Conservation (phyloP, 1,140 invertebrate species). For the Drosophila novamexicana region DNA sequence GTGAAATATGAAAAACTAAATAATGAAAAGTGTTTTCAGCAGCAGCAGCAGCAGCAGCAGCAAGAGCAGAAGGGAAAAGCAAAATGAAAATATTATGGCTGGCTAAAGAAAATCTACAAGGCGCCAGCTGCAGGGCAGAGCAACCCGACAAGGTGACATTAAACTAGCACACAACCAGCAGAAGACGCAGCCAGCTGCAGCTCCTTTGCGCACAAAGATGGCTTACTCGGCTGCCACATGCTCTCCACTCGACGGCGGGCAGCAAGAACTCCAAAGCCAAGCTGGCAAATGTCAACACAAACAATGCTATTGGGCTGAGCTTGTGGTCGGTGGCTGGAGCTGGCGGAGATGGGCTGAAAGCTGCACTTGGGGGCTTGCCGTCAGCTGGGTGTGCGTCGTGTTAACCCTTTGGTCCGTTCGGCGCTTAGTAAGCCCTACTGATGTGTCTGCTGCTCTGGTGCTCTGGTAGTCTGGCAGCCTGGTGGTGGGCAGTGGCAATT, state of each 20-base stretch:
- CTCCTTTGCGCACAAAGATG: conserved; percentile 23
- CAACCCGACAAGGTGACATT: conserved; percentile 58
- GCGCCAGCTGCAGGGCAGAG: conserved; percentile 13
- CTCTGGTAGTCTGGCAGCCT: neutral
- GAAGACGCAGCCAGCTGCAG: conserved; percentile 38
- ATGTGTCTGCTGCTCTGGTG: conserved; percentile 39
- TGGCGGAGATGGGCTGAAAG: neutral
- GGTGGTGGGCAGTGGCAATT: conserved; percentile 43
- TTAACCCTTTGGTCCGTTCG: conserved; percentile 61
- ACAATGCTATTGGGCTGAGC: conserved; percentile 48
- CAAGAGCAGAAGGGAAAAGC: conserved; percentile 26
- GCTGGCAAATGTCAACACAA: conserved; percentile 79
- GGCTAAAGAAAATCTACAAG: conserved; percentile 52
- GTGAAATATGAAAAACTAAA: conserved; percentile 77
- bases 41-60: conserved; percentile 11
- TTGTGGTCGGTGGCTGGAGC: conserved; percentile 8
- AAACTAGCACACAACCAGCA: conserved; percentile 45
- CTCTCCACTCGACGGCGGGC: neutral
- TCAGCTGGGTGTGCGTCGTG: conserved; percentile 15
- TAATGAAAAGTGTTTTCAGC: conserved; percentile 74
- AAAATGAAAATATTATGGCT: conserved; percentile 77
- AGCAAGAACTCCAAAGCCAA: conserved; percentile 53
- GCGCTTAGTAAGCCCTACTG: conserved; percentile 73
- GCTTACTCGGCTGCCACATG: conserved; percentile 32
- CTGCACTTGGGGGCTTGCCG: neutral